phyloP scores from a whole-genome alignment of 1,140 invertebrate genomes.

The Bombus ignitus region DNA sequence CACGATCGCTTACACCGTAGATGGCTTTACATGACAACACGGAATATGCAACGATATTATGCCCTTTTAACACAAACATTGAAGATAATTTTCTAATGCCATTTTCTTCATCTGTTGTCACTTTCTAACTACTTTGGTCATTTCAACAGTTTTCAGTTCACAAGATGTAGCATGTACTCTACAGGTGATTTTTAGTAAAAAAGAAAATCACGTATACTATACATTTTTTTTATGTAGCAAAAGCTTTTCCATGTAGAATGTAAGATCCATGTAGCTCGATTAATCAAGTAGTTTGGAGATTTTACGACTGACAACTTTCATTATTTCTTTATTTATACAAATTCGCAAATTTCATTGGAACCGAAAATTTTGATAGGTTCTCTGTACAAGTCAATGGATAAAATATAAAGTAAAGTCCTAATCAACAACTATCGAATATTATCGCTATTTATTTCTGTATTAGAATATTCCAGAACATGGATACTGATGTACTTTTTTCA shows the following conservation, averaged over 20 bases:
- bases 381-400: too few species aligned
- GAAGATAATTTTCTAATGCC: background rate
- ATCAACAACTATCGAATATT: background rate
- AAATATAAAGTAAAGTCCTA: background rate
- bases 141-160: background rate
- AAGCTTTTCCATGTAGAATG: background rate
- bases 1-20: conserved; percentile 60
- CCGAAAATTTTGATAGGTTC: background rate
- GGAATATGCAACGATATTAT: background rate
- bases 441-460: background rate
- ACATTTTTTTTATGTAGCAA: background rate
- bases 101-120: background rate
- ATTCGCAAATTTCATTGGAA: background rate
- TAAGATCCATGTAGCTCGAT: too few species aligned
- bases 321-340: background rate
- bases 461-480: background rate
- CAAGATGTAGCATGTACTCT: background rate
- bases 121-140: background rate
- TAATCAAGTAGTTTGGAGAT: background rate
- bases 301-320: background rate
- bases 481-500: background rate
- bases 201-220: background rate
- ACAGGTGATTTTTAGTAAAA: background rate
- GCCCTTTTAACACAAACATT: background rate
- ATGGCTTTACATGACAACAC: conserved; percentile 24